Percentiles rank a stretch among this genome's conserved stretches.
Conservation (phyloP, 1,140 invertebrate species). For the Listronotus oregonensis region DNA sequence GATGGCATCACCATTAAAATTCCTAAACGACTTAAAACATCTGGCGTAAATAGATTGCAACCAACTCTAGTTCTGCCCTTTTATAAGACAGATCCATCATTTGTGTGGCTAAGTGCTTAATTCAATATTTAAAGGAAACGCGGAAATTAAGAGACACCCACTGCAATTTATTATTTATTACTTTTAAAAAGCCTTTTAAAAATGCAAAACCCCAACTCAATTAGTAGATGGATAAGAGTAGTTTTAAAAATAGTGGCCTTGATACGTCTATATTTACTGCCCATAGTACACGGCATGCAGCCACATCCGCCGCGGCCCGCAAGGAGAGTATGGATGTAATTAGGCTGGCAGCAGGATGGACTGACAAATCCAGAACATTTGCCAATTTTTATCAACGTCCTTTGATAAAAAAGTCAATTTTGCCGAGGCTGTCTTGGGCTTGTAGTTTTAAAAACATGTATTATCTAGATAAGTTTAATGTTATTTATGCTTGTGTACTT, state of each 20-base stretch:
- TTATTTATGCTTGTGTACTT: too few relatives aligned
- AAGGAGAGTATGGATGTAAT: background rate
- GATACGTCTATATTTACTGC: too few relatives aligned
- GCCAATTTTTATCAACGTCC: constrained; percentile 2
- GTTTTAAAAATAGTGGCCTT: too few relatives aligned
- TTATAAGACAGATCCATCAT: constrained; percentile 12
- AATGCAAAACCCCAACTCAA: too few relatives aligned
- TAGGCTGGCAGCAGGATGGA: constrained; percentile 9
- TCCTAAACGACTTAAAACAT: constrained; percentile 23
- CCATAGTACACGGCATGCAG: too few relatives aligned
- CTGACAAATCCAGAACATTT: background rate
- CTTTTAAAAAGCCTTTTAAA: too few relatives aligned
- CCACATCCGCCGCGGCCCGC: background rate
- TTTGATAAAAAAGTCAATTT: background rate
- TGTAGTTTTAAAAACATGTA: too few relatives aligned
- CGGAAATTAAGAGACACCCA: background rate
- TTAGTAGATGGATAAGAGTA: too few relatives aligned
- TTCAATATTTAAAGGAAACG: background rate
- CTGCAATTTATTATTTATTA: too few relatives aligned
- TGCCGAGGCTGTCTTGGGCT: too few relatives aligned
- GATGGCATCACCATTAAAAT: constrained; percentile 23
- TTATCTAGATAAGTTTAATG: too few relatives aligned
- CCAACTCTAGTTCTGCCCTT: constrained; percentile 18
- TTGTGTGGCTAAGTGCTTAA: constrained; percentile 1
- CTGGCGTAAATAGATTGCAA: constrained; percentile 8